Evolutionary conservation across 2,113 vertebrate genomes (phyloP).

Genomic region (Tamias sibiricus): DNA sequence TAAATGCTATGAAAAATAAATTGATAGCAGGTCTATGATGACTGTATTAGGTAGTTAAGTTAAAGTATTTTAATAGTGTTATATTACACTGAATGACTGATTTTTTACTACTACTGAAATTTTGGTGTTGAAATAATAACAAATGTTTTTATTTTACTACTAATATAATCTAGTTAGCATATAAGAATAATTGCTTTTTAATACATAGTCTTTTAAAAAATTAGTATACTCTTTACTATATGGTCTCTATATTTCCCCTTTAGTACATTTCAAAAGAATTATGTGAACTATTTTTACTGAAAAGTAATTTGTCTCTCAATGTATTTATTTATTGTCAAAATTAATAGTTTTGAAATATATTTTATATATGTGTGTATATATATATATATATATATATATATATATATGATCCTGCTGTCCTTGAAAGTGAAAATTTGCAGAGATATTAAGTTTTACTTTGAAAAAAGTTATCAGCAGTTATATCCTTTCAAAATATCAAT

Average conservation of each 20-base stretch:
- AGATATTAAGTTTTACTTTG: not conserved
- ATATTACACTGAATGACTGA: not conserved
- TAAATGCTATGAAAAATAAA: not conserved
- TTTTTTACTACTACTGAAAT: not conserved
- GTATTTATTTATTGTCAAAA: not conserved
- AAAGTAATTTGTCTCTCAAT: not conserved
- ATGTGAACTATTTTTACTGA: not conserved
- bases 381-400: too few species aligned
- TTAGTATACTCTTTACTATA: not conserved
- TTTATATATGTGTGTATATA: too few species aligned
- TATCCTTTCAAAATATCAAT: constrained; percentile 50
- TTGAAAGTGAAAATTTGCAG: not conserved
- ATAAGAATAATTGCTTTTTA: not conserved
- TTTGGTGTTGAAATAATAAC: not conserved
- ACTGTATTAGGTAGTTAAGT: not conserved
- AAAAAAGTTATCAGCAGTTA: not conserved
- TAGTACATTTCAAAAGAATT: not conserved
- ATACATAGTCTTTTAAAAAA: not conserved
- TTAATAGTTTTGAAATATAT: not conserved
- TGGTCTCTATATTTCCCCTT: not conserved
- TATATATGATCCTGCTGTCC: too few species aligned
- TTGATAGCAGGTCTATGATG: not conserved
- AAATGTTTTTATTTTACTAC: not conserved
- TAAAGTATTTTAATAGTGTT: not conserved
- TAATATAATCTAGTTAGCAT: not conserved